These are phyloP conservation scores for Sinotaia quadrata DNA, from an alignment of 2,888 invertebrate species.

Conservation along the genomic window DNA sequence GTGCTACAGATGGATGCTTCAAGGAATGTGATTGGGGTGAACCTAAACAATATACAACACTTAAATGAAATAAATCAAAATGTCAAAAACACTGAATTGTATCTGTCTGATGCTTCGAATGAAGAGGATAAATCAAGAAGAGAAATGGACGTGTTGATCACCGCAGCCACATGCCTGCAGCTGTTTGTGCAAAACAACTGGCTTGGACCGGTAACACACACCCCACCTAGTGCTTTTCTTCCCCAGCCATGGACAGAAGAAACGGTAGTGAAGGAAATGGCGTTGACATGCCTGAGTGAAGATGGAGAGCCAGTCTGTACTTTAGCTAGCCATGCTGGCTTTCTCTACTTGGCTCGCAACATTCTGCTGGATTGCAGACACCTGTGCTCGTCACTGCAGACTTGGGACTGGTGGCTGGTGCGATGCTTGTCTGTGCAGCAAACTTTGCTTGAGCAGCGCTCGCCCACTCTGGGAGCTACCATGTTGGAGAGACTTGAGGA, in stretches of 20 bases:
- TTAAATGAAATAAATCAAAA: too few species aligned
- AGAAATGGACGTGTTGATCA: conserved; percentile 72
- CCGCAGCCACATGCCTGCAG: conserved; percentile 80
- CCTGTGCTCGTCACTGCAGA: conserved; percentile 59
- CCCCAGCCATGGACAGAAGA: neutral
- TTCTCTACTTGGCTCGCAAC: conserved; percentile 69
- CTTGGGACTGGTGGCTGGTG: conserved; percentile 82
- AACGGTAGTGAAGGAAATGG: conserved; percentile 25
- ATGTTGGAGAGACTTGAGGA: conserved; percentile 51
- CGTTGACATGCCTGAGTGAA: conserved; percentile 49
- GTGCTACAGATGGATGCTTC: too few species aligned
- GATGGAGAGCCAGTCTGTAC: conserved; percentile 66
- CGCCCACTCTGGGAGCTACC: conserved; percentile 72
- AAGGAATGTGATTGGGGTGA: too few species aligned
- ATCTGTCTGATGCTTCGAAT: too few species aligned
- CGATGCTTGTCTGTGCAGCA: conserved; percentile 84
- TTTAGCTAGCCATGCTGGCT: conserved; percentile 72
- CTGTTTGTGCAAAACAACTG: conserved; percentile 87
- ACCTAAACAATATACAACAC: too few species aligned
- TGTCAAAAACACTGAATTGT: too few species aligned
- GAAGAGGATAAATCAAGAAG: too few species aligned
- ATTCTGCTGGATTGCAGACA: conserved; percentile 54
- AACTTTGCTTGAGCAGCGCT: conserved; percentile 82
- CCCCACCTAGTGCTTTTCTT: conserved; percentile 26
- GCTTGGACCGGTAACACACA: conserved; percentile 79